Conservation (phyloP, 2,888 invertebrate species). For the Drosophila kokeensis region DNA sequence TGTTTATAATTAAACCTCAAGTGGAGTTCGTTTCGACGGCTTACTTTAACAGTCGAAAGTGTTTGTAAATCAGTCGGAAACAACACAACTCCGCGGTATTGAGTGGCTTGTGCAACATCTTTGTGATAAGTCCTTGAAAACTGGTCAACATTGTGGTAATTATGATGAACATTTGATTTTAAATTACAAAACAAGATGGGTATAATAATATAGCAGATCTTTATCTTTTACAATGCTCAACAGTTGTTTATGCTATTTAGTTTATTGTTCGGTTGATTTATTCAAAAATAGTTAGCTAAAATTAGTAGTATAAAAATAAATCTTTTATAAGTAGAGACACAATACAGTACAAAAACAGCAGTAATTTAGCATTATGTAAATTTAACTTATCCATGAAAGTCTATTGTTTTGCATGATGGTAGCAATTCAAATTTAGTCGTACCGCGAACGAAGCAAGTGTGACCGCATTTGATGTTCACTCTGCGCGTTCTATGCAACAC, state of each 20-base stretch:
- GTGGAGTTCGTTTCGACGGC: conserved; percentile 5
- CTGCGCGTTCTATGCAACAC: not conserved
- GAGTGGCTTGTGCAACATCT: conserved; percentile 33
- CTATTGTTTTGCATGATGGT: not conserved
- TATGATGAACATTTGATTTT: not conserved
- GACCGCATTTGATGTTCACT: not conserved
- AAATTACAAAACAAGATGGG: not conserved
- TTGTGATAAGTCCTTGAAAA: conserved; percentile 42
- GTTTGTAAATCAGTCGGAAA: conserved; percentile 31
- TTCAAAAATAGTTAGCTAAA: not conserved
- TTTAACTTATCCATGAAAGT: not conserved
- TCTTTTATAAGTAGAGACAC: not conserved
- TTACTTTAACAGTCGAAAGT: not conserved
- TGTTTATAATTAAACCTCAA: conserved; percentile 17
- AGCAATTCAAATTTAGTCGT: conserved; percentile 20
- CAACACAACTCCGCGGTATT: not conserved
- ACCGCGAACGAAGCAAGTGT: conserved; percentile 4
- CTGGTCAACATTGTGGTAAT: conserved; percentile 16
- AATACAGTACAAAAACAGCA: not conserved
- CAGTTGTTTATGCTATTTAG: conserved; percentile 1
- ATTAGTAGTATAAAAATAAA: not conserved
- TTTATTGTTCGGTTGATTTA: not conserved
- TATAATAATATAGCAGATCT: not conserved
- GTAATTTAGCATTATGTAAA: not conserved
- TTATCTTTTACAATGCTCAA: not conserved